Evolutionary conservation across 2,797 vertebrate genomes (phyloP).

Genomic region (Sebastes variabilis): DNA sequence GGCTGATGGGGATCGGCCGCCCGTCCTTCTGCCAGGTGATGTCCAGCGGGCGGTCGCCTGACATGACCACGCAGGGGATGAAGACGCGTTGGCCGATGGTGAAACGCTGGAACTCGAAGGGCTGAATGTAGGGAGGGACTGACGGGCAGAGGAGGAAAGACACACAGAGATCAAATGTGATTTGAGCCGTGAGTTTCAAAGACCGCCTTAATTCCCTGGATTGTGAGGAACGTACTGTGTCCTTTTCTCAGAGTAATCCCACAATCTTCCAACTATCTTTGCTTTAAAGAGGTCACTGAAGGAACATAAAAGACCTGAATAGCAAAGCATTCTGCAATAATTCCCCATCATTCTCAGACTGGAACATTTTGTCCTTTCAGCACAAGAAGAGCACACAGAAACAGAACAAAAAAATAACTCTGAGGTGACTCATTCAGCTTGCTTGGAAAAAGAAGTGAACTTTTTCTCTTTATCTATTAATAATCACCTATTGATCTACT

Average conservation of each 20-base stretch:
- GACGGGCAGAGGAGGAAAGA: constrained; percentile 26
- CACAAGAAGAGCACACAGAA: constrained; percentile 14
- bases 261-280: constrained; percentile 8
- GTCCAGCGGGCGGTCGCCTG: constrained; percentile 94
- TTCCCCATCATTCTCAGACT: constrained; percentile 32
- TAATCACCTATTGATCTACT: background rate
- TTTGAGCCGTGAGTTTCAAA: constrained; percentile 21
- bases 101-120: constrained; percentile 98
- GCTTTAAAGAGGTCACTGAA: constrained; percentile 40
- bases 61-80: constrained; percentile 98
- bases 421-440: constrained; percentile 23
- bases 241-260: constrained; percentile 22
- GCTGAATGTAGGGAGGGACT: constrained; percentile 98
- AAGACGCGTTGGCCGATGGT: constrained; percentile 98
- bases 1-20: constrained; percentile 91
- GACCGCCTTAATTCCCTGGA: constrained; percentile 16
- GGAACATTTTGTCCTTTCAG: constrained; percentile 58
- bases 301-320: constrained; percentile 48
- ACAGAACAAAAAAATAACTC: background rate
- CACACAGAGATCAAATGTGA: constrained; percentile 23
- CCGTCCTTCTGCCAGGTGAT: constrained; percentile 99
- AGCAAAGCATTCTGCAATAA: constrained; percentile 35
- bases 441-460: background rate
- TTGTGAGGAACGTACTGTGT: constrained; percentile 8
- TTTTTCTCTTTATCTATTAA: constrained; percentile 7